Percentiles rank a stretch among this genome's conserved stretches.
Conservation (phyloP, 1,140 invertebrate genomes). For the Aphelinus certus region DNA sequence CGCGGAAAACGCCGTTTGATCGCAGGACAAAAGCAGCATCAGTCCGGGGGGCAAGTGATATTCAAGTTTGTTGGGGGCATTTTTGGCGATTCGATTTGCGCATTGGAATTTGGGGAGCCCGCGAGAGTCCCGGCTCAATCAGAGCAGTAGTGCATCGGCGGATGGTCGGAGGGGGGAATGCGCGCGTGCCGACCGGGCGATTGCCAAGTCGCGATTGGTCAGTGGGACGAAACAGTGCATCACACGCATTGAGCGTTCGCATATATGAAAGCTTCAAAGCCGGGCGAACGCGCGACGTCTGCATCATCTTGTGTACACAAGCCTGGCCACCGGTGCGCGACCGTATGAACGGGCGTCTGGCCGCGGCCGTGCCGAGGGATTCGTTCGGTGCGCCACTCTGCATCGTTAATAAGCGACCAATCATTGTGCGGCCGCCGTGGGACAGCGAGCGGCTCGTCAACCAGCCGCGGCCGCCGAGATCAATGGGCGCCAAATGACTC, state of each 20-base stretch:
- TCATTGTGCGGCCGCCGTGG: conserved; percentile 6
- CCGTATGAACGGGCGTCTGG: conserved; percentile 3
- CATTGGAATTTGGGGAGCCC: no score
- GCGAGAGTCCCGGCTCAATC: no score
- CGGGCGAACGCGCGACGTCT: background rate
- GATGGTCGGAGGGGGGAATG: no score
- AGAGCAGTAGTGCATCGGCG: no score
- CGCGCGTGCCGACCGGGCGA: no score
- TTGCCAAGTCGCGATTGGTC: no score
- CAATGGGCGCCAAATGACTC: conserved; percentile 37
- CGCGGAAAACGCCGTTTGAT: no score
- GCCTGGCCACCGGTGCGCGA: background rate
- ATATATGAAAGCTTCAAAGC: no score
- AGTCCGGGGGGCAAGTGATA: no score
- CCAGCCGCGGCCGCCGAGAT: background rate
- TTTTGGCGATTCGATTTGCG: no score
- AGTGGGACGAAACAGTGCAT: background rate
- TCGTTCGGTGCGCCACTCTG: conserved; percentile 8
- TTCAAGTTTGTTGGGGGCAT: no score
- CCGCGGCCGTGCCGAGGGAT: background rate
- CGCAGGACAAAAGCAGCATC: no score
- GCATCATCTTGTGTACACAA: conserved; percentile 13
- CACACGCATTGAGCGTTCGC: background rate
- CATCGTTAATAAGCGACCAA: conserved; percentile 39
- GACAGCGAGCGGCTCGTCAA: conserved; percentile 21